Conservation (phyloP, 2,113 vertebrate species). For the Lagopus leucura region DNA sequence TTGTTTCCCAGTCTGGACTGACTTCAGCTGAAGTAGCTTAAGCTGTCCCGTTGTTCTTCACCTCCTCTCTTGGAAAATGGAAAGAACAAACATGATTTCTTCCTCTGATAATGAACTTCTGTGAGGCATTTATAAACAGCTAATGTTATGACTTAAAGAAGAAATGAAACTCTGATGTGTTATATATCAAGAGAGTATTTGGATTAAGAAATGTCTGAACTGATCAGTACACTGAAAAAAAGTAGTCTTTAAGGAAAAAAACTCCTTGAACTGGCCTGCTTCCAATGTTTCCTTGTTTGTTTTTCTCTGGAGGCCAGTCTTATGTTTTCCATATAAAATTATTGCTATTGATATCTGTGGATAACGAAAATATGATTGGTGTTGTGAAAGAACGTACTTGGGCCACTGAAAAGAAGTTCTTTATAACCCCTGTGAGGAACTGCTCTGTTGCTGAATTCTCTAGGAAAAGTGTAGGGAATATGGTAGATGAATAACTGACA, state of each 20-base stretch:
- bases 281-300: background rate
- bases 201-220: background rate
- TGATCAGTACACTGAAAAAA: background rate
- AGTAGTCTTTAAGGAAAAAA: background rate
- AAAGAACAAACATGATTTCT: background rate
- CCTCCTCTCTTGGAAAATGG: background rate
- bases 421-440: background rate
- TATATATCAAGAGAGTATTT: background rate
- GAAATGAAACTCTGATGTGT: background rate
- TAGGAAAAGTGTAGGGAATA: background rate
- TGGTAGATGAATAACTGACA: accelerated
- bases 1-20: background rate
- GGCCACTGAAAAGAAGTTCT: background rate
- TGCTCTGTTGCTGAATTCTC: background rate
- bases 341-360: background rate
- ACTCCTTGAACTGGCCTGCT: background rate
- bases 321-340: background rate
- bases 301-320: background rate
- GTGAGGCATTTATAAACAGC: background rate
- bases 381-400: background rate
- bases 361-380: background rate
- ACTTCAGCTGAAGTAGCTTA: background rate
- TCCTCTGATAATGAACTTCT: background rate
- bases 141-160: background rate
- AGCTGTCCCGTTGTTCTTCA: background rate